phyloP scores from a whole-genome alignment of 2,113 vertebrate species.

The Cnemophilus loriae region DNA sequence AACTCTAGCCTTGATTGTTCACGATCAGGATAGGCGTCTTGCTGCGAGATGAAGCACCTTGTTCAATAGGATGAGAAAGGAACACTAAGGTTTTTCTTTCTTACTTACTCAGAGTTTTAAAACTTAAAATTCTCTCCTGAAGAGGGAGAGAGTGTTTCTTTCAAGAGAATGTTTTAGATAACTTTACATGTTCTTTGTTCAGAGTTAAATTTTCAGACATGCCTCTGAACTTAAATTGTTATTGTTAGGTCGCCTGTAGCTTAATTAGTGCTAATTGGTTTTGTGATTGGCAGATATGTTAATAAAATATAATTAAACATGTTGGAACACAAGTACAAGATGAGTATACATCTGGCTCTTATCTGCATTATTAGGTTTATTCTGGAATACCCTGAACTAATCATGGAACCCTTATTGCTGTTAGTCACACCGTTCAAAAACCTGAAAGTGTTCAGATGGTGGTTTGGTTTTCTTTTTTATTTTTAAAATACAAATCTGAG shows the following conservation, averaged over 20 bases:
- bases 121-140: not conserved
- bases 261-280: slow-evolving; percentile 67
- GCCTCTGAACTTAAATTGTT: slow-evolving; percentile 48
- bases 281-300: slow-evolving; percentile 64
- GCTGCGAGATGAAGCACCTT: not conserved
- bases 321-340: not conserved
- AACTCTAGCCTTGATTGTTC: not conserved
- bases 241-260: slow-evolving; percentile 44
- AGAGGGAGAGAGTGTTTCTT: slow-evolving; percentile 9
- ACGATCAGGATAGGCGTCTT: not conserved
- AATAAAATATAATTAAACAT: slow-evolving; percentile 60
- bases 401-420: not conserved
- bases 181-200: not conserved
- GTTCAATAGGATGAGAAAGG: not conserved
- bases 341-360: not conserved
- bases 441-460: not conserved
- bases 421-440: not conserved
- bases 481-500: not conserved
- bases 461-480: not conserved
- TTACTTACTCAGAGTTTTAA: not conserved
- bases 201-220: slow-evolving; percentile 53
- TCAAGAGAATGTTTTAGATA: slow-evolving; percentile 7
- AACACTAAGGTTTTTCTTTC: not conserved
- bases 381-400: not conserved
- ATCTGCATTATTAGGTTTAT: not conserved